phyloP scores from a whole-genome alignment of 2,888 invertebrate genomes.

The Leucophora obtusa region DNA sequence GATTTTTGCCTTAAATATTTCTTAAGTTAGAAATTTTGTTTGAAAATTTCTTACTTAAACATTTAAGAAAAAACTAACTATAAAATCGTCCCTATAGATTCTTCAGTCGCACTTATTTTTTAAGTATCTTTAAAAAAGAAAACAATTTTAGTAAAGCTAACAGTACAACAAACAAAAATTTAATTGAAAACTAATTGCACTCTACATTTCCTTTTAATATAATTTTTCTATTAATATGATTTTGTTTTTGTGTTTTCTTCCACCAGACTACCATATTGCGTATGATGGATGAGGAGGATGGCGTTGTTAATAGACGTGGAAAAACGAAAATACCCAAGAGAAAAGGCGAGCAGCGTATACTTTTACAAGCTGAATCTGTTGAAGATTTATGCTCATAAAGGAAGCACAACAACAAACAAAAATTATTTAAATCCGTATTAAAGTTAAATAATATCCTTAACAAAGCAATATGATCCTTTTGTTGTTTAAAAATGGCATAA shows the following conservation, averaged over 20 bases:
- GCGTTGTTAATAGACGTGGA: slow-evolving; percentile 75
- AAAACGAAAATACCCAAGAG: slow-evolving; percentile 72
- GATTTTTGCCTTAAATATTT: too few species aligned
- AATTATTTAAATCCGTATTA: not conserved
- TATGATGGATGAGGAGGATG: slow-evolving; percentile 79
- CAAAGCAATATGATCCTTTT: slow-evolving; percentile 21
- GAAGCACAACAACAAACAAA: not conserved
- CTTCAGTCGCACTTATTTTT: too few species aligned
- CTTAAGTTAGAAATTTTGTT: too few species aligned
- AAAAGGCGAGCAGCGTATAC: slow-evolving; percentile 73
- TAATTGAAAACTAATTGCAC: slow-evolving; percentile 40
- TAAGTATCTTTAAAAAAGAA: too few species aligned
- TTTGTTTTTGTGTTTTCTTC: not conserved
- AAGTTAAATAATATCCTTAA: not conserved
- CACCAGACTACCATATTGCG: slow-evolving; percentile 79
- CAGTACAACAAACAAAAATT: slow-evolving; percentile 2
- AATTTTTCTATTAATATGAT: too few species aligned
- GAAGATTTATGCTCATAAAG: slow-evolving; percentile 76
- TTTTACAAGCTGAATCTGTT: slow-evolving; percentile 76
- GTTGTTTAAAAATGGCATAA: not conserved
- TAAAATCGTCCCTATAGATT: too few species aligned
- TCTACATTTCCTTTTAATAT: slow-evolving; percentile 16
- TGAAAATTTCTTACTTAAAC: too few species aligned
- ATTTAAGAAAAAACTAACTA: too few species aligned
- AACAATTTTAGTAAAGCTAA: too few species aligned